Evolutionary conservation across 2,888 invertebrate genomes (phyloP).

Genomic region (Iselma pallidipennis): DNA sequence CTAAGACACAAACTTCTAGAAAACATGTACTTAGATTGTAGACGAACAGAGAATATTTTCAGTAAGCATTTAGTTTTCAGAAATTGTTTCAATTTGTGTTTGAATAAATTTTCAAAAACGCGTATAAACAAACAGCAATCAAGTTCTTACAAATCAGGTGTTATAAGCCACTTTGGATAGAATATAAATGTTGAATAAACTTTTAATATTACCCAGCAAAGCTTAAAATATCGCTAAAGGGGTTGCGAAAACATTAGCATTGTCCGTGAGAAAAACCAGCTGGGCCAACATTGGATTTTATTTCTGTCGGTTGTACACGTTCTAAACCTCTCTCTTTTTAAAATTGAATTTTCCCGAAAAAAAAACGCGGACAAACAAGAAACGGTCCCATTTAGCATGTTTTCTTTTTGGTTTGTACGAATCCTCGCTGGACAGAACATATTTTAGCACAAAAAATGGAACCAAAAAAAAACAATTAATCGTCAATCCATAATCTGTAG

Average conservation of each 20-base stretch:
- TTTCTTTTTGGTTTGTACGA: no score
- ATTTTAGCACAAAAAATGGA: no score
- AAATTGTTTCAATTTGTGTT: no score
- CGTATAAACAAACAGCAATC: background rate
- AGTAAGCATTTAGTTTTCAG: background rate
- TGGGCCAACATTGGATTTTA: conserved; percentile 41
- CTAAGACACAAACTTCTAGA: no score
- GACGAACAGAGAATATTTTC: no score
- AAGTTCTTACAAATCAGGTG: conserved; percentile 22
- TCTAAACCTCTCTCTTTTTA: conserved; percentile 17
- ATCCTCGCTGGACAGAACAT: no score
- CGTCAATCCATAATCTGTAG: background rate
- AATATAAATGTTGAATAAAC: conserved; percentile 28
- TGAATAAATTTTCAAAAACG: background rate
- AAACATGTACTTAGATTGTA: no score
- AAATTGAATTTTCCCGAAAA: conserved; percentile 17
- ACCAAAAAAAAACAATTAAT: background rate
- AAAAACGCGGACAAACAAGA: conserved; percentile 16
- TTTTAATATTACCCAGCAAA: conserved; percentile 27
- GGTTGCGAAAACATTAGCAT: conserved; percentile 37
- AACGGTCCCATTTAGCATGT: background rate
- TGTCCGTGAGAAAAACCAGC: conserved; percentile 41
- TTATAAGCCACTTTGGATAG: conserved; percentile 17
- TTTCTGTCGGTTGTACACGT: conserved; percentile 18
- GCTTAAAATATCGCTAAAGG: conserved; percentile 30